Evolutionary conservation across 2,888 invertebrate genomes (phyloP).

Genomic region (Macaria notata): DNA sequence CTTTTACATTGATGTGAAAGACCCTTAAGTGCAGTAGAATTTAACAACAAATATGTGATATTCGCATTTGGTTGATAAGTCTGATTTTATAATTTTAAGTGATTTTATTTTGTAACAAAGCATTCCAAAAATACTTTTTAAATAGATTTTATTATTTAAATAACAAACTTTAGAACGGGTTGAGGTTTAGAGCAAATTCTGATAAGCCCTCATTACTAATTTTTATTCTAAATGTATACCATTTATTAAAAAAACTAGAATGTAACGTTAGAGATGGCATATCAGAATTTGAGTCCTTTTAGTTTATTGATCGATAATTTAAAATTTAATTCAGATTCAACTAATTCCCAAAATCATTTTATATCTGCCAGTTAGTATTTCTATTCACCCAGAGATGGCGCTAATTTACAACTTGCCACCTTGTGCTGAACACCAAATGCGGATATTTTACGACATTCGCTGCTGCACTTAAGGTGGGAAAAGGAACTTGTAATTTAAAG

Average conservation of each 20-base stretch:
- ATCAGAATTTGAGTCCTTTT: too few relatives aligned
- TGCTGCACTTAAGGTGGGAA: conserved; percentile 80
- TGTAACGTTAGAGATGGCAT: too few relatives aligned
- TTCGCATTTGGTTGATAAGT: conserved; percentile 79
- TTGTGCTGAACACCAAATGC: conserved; percentile 79
- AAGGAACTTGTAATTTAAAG: conserved; percentile 27
- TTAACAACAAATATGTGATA: conserved; percentile 69
- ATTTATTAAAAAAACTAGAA: too few relatives aligned
- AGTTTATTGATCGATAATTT: too few relatives aligned
- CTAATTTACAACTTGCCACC: conserved; percentile 46
- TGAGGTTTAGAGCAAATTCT: not conserved
- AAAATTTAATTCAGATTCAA: too few relatives aligned
- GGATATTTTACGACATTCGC: conserved; percentile 76
- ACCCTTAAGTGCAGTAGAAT: conserved; percentile 76
- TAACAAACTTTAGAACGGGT: not conserved
- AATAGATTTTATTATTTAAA: not conserved
- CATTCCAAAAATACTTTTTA: conserved; percentile 56
- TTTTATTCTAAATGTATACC: not conserved
- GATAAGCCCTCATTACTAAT: not conserved
- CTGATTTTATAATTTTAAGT: conserved; percentile 53
- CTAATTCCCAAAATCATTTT: too few relatives aligned
- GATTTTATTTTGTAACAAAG: conserved; percentile 43
- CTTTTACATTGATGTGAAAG: conserved; percentile 35
- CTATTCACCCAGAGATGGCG: conserved; percentile 5
- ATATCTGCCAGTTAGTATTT: conserved; percentile 1